A percentile compares a stretch with the other conserved stretches of the same genome.
phyloP scores from a whole-genome alignment of 2,113 vertebrate species.

The Pseudolaguvia tuberculata region DNA sequence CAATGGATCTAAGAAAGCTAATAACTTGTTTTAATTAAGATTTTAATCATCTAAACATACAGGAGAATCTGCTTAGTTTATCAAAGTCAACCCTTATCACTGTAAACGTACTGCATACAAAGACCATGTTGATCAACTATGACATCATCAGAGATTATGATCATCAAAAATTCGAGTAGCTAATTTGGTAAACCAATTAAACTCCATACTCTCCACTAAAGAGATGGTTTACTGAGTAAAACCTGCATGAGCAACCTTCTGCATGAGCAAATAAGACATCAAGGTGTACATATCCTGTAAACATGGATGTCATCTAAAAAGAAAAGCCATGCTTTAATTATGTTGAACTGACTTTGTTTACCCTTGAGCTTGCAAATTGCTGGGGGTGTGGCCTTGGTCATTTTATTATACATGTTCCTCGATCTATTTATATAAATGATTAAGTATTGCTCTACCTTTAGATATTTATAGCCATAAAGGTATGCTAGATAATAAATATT shows the following conservation, averaged over 20 bases:
- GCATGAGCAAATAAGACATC: conserved; percentile 21
- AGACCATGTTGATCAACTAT: background rate
- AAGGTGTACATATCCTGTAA: conserved; percentile 39
- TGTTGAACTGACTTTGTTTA: conserved; percentile 49
- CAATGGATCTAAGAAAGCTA: background rate
- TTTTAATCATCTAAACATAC: background rate
- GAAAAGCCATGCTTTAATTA: conserved; percentile 44
- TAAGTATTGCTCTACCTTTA: conserved; percentile 23
- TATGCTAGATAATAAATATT: background rate
- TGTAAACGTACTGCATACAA: background rate
- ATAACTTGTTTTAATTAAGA: background rate
- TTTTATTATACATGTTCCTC: background rate
- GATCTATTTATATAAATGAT: background rate
- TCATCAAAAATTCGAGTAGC: background rate
- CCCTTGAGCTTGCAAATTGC: conserved; percentile 43
- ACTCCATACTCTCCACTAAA: background rate
- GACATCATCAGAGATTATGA: background rate
- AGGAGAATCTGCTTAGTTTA: background rate
- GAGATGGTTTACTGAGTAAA: background rate
- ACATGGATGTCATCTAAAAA: conserved; percentile 14
- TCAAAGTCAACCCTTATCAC: background rate
- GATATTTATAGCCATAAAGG: background rate
- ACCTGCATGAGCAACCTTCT: conserved; percentile 19
- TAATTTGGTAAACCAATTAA: background rate
- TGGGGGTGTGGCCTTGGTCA: conserved; percentile 8